Evolutionary conservation across 2,113 vertebrate genomes (phyloP), one percentile per base, ranked within the genome.

Genomic region (Anhinga rufa): DNA sequence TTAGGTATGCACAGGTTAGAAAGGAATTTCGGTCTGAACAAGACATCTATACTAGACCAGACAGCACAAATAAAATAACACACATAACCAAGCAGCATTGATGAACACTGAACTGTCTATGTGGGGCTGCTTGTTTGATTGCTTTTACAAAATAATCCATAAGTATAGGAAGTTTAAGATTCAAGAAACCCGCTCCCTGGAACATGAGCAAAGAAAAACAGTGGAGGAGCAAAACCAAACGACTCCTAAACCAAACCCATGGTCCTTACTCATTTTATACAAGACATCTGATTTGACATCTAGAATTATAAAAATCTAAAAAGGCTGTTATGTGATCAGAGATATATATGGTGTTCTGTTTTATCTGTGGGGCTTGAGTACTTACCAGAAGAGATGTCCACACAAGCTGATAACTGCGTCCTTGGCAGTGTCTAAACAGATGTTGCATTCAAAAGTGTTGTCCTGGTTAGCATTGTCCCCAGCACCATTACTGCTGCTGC

Each of bases 341-440:
- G 38, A 34, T 7, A 54, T 2, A 32, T 6, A 34, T 0, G 5
- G 62, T 40, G 25, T 3, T 57, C 9, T 49, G 49, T 14, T 28
- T 82, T 82, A 40, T 36, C 52, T 14, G 36, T 9, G 28, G 28
- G 48, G 65, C 31, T 5, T 40, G 38, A 72, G 40, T 78, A 91
- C 98, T 97, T 96, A 99, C 99, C 99, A 99, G 97, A 99, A 99
- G 32, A 99, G 99, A 91, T 99, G 99, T 74, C 99, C 99, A 54
- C 99, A 99, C 54, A 99, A 98, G 97, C 99, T 99, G 96, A 99
- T 99, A 88, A 99, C 99, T 3, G 99, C 99, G 31, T 99, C 99
- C 97, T 99, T 99, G 69, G 99, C 99, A 16, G 99, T 99, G 97
- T 99, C 99, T 98, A 99, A 97, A 78, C 99, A 99, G 95, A 99